Evolutionary conservation across 2,888 invertebrate genomes (phyloP).

Genomic region (Podabrus alpinus): DNA sequence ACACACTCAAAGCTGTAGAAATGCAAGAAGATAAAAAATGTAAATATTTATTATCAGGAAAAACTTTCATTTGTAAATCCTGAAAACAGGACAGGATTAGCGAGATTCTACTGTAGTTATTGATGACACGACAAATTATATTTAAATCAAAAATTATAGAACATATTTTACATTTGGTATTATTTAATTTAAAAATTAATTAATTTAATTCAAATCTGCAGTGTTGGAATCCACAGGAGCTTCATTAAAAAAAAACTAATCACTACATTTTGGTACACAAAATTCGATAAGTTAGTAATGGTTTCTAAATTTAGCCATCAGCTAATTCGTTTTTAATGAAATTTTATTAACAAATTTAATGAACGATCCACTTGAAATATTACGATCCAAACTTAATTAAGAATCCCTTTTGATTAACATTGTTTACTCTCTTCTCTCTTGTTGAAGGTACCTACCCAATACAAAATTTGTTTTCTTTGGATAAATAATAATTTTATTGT

Average conservation of each 20-base stretch:
- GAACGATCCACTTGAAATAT: not conserved
- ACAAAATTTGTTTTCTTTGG: not conserved
- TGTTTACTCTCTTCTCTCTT: not conserved
- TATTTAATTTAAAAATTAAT: not conserved
- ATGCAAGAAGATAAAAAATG: no score
- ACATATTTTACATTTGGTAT: not conserved
- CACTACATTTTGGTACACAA: not conserved
- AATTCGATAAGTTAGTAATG: not conserved
- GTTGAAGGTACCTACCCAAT: not conserved
- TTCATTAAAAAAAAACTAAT: not conserved
- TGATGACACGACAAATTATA: no score
- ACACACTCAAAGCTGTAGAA: no score
- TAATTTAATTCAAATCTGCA: not conserved
- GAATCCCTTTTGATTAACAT: not conserved
- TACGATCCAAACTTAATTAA: not conserved
- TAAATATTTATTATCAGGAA: no score
- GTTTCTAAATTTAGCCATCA: not conserved
- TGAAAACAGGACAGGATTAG: no score
- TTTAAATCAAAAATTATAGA: not conserved
- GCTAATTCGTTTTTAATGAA: not conserved
- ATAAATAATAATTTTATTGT: not conserved
- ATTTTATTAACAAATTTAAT: not conserved
- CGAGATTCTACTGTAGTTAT: no score
- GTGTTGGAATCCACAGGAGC: not conserved
- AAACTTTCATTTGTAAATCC: no score